phyloP scores from a whole-genome alignment of 37 sponge, comb jelly and placozoan genomes.

The Ephydatia muelleri region DNA sequence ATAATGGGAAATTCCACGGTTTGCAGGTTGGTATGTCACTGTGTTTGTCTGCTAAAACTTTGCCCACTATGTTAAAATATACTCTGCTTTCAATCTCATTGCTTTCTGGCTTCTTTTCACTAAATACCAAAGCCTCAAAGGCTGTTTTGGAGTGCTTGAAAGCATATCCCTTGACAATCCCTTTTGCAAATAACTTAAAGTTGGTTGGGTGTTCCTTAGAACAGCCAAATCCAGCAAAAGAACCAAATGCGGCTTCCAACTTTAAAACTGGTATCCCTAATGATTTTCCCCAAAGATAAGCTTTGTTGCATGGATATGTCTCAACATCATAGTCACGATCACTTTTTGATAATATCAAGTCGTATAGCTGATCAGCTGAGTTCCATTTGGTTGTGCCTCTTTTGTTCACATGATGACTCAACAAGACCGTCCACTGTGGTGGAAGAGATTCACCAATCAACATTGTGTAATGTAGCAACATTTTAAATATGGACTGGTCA shows the following conservation, averaged over 20 bases:
- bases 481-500: constrained; percentile 1
- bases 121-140: background rate
- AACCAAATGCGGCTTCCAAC: background rate
- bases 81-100: background rate
- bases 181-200: constrained; percentile 1
- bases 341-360: constrained; percentile 1
- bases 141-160: background rate
- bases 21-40: constrained; percentile 1
- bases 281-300: background rate
- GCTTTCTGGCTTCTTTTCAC: background rate
- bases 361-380: background rate
- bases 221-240: constrained; percentile 1
- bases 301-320: background rate
- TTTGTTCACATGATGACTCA: background rate
- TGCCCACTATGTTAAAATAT: background rate
- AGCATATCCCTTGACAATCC: background rate
- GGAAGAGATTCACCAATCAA: constrained; percentile 1
- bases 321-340: constrained; percentile 1
- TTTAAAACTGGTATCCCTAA: constrained; percentile 1
- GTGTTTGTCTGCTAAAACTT: background rate
- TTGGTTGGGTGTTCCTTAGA: constrained; percentile 1
- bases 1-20: background rate
- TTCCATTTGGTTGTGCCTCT: background rate
- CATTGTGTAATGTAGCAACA: background rate
- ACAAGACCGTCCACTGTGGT: background rate